Evolutionary conservation across 92 coral and sea anemone genomes (phyloP).

Genomic region (Bergia puertoricense): DNA sequence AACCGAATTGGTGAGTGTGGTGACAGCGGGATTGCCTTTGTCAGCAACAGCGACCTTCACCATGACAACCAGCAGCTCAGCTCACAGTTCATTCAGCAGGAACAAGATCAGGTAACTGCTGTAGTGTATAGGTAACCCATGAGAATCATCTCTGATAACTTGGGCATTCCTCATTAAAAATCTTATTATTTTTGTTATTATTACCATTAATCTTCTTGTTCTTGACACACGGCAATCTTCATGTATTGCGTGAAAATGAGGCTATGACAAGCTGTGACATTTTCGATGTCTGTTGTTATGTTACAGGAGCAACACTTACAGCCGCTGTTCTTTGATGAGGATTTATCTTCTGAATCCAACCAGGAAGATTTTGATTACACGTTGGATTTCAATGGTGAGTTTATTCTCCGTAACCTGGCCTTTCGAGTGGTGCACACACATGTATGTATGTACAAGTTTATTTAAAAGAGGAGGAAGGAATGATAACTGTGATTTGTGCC

Average conservation of each 20-base stretch:
- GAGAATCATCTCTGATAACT: not conserved
- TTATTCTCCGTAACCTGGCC: not conserved
- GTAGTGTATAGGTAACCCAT: not conserved
- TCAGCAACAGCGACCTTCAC: conserved; percentile 85
- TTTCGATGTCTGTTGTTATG: not conserved
- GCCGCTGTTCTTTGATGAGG: conserved; percentile 89
- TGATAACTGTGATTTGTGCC: no score
- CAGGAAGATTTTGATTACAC: conserved; percentile 81
- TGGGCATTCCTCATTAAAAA: no score
- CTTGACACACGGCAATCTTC: no score
- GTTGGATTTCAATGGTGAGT: conserved; percentile 62
- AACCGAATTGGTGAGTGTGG: conserved; percentile 92
- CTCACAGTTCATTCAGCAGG: conserved; percentile 88
- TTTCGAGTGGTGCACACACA: no score
- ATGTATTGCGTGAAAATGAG: not conserved
- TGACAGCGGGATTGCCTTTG: conserved; percentile 92
- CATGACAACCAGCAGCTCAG: conserved; percentile 96
- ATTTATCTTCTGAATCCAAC: conserved; percentile 82
- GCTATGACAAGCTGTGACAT: not conserved
- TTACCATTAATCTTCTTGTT: no score
- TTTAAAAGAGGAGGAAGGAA: no score
- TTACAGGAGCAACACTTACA: conserved; percentile 84
- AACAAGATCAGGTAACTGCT: conserved; percentile 85
- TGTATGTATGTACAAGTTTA: no score
- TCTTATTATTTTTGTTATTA: no score